These are phyloP conservation scores for Zoanthus solanderi DNA, from an alignment of 92 coral and sea anemone species.

Conservation along the genomic window DNA sequence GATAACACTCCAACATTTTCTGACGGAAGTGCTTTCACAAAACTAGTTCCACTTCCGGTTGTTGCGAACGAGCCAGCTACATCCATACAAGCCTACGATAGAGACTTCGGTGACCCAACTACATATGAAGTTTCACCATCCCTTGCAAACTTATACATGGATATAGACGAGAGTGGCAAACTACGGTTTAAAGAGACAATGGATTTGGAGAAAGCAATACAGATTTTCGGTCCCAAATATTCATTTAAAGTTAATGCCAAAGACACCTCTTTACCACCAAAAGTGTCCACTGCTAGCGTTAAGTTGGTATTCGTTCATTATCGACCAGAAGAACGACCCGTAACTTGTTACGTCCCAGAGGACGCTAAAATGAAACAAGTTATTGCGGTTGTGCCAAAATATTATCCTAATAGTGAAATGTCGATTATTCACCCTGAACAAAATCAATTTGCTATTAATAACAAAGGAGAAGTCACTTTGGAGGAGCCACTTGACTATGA, in stretches of 20 bases:
- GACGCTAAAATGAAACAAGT: constrained; percentile 54
- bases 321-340: constrained; percentile 56
- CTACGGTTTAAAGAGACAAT: constrained; percentile 64
- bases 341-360: constrained; percentile 62
- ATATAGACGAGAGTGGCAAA: constrained; percentile 67
- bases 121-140: constrained; percentile 67
- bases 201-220: constrained; percentile 35
- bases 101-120: constrained; percentile 63
- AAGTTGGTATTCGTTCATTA: constrained; percentile 61
- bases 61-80: constrained; percentile 66
- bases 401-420: constrained; percentile 68
- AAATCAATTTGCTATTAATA: constrained; percentile 71
- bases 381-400: constrained; percentile 66
- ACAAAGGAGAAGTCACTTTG: constrained; percentile 58
- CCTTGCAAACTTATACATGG: constrained; percentile 46
- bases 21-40: constrained; percentile 54
- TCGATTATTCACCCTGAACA: constrained; percentile 68
- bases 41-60: constrained; percentile 57
- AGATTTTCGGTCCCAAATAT: constrained; percentile 47
- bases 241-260: constrained; percentile 66
- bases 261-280: constrained; percentile 71
- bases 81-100: constrained; percentile 68
- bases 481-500: constrained; percentile 73
- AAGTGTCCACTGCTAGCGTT: constrained; percentile 61
- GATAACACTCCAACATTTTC: constrained; percentile 76